These are phyloP conservation scores for Vimba vimba DNA, from an alignment of 2,113 vertebrate genomes.

Conservation along the genomic window DNA sequence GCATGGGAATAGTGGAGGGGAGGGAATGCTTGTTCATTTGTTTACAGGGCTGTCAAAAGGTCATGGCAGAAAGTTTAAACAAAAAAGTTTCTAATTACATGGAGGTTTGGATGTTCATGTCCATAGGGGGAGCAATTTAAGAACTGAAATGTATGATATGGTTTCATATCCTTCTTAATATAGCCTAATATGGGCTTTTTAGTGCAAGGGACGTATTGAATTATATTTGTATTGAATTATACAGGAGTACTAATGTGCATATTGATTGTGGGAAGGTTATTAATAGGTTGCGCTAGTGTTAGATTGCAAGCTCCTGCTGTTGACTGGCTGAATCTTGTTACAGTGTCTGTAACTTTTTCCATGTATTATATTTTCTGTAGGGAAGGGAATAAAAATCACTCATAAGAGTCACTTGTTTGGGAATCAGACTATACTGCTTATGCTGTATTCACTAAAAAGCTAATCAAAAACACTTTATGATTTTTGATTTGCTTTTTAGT, in stretches of 20 bases:
- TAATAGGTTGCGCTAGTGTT: not conserved
- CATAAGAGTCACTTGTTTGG: not conserved
- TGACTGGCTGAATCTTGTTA: not conserved
- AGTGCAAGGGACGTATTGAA: not conserved
- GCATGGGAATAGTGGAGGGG: not conserved
- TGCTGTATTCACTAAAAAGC: too few species aligned
- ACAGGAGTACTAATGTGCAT: constrained; percentile 7
- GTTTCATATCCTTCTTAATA: constrained; percentile 25
- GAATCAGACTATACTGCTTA: not conserved
- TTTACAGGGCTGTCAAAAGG: constrained; percentile 22
- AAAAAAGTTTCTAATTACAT: constrained; percentile 22
- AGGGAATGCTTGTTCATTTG: constrained; percentile 31
- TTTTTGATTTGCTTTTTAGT: too few species aligned
- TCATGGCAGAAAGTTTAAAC: constrained; percentile 36
- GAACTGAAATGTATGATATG: not conserved
- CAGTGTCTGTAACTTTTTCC: not conserved
- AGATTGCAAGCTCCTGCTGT: not conserved
- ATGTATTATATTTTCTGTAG: not conserved
- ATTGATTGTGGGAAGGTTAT: constrained; percentile 31
- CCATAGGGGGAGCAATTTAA: not conserved
- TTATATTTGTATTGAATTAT: constrained; percentile 11
- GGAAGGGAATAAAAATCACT: not conserved
- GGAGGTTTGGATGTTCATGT: not conserved
- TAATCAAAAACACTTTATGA: too few species aligned
- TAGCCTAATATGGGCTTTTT: constrained; percentile 31